phyloP scores from a whole-genome alignment of 2,113 vertebrate genomes.

The Ptyas mucosa region DNA sequence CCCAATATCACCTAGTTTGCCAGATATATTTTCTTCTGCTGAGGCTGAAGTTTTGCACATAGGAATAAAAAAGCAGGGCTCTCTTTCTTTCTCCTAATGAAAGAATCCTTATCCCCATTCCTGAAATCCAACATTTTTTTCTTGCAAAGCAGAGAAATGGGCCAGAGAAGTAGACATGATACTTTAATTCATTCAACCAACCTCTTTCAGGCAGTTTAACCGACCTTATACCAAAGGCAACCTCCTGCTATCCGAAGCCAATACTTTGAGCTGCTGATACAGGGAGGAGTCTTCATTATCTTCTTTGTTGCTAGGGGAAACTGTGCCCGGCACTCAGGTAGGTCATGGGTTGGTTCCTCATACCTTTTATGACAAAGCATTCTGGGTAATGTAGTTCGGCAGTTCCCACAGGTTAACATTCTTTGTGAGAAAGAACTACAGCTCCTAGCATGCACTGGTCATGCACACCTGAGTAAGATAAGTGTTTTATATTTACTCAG shows the following conservation, averaged over 20 bases:
- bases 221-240: too few relatives aligned
- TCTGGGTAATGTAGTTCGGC: slow-evolving; percentile 5
- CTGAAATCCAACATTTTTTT: not conserved
- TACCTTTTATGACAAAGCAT: not conserved
- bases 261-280: not conserved
- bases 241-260: not conserved
- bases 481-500: not conserved
- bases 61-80: not conserved
- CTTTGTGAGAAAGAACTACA: not conserved
- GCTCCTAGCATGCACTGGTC: not conserved
- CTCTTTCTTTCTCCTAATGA: not conserved
- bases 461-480: not conserved
- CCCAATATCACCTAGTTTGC: not conserved
- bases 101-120: not conserved
- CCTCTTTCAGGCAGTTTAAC: not conserved
- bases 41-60: not conserved
- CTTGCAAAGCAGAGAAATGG: not conserved
- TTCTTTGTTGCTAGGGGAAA: not conserved
- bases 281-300: not conserved
- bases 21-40: not conserved
- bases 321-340: not conserved
- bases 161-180: not conserved
- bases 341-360: not conserved
- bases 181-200: not conserved
- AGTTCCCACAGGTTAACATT: rapidly evolving